Conservation (phyloP, 2,888 invertebrate genomes). For the Leptogaster cylindrica region DNA sequence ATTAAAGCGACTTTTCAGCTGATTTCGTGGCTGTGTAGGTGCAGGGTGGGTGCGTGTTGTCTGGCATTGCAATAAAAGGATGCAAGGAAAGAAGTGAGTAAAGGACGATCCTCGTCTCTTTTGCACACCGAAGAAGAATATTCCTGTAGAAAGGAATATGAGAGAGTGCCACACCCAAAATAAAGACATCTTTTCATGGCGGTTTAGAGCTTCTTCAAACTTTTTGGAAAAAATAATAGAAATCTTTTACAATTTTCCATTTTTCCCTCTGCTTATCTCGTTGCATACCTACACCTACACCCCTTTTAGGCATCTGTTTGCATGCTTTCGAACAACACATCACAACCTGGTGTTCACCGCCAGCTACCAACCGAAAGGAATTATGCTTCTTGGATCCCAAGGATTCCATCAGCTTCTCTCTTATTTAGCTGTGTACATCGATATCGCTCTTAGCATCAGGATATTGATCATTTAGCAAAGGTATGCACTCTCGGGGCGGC, state of each 20-base stretch:
- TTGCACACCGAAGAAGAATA: background rate
- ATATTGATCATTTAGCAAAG: conserved; percentile 9
- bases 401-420: too few relatives aligned
- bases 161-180: conserved; percentile 33
- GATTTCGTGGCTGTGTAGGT: background rate
- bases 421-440: background rate
- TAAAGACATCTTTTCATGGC: conserved; percentile 24
- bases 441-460: conserved; percentile 5
- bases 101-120: background rate
- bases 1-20: conserved; percentile 29
- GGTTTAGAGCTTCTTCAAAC: background rate
- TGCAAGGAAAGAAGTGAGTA: conserved; percentile 28
- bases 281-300: too few relatives aligned
- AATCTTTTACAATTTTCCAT: too few relatives aligned
- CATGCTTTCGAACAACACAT: too few relatives aligned
- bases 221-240: too few relatives aligned
- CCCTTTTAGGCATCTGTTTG: too few relatives aligned
- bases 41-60: conserved; percentile 14
- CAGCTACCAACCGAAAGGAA: too few relatives aligned
- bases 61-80: conserved; percentile 25
- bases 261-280: too few relatives aligned
- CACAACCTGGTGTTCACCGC: too few relatives aligned
- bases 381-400: too few relatives aligned
- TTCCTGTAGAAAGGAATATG: conserved; percentile 7
- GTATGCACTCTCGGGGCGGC: conserved; percentile 2